Base-by-base conservation (phyloP, 2,113 vertebrate species). In the Coturnix japonica region DNA sequence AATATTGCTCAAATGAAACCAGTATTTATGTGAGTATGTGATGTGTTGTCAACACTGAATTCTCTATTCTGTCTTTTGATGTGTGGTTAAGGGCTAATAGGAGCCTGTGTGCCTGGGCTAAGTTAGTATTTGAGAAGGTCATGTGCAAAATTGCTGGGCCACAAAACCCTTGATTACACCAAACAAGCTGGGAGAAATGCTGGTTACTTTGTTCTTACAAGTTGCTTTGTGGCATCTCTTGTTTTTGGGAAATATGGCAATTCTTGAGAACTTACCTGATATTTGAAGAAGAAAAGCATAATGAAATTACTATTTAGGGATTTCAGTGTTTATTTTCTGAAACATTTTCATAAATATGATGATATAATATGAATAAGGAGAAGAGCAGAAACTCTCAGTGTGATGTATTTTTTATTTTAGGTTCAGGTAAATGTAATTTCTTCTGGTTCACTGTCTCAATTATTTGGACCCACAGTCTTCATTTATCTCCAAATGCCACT, bases 391-490 rank as follows among this genome's bases (percentile, higher is more conserved):
- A 30, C 46, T 57, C 15, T 30, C n/a, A 66, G 49, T 23, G 13
- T 51, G 61, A 88, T 77, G 71, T 51, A 25, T 59, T 6, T 69
- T 83, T 75, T 41, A 41, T 19, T 81, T 61, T 81, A 74, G 5
- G 28, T 77, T 94, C 28, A 44, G 57, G 47, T 91, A 95, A 95
- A 94, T 94, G 41, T 93, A 87, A 84, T 89, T 91, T 89, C 88
- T 94, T 96, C 66, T 15, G 4, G 28, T 71, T 91, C 91, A 74
- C 81, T 87, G 66, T 90, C 63, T 81, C 89, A 87, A 90, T 82
- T 91, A 88, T 92, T 95, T 91, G 83, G 46, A 74, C 73, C 61
- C 76, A 81, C 65, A 71, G 63, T 71, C 75, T 93, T 83, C 30
- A 81, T 23, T 92, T 23, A 71, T 93, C 81, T 91, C 71, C 4